Conservation (phyloP, 2,113 vertebrate genomes). For the Apteryx owenii region DNA sequence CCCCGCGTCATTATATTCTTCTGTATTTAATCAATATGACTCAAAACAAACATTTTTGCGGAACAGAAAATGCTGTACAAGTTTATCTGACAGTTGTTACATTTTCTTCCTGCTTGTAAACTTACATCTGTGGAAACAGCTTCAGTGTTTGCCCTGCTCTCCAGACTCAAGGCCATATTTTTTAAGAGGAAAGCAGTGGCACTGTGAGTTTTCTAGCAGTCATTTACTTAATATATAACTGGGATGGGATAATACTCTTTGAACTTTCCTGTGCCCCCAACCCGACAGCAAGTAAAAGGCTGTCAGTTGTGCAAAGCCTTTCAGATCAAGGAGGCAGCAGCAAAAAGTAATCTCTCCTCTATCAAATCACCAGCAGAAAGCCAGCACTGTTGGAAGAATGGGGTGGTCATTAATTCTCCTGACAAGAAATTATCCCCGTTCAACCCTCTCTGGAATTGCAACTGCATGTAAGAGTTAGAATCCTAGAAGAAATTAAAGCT, state of each 20-base stretch:
- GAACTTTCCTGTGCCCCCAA: not conserved
- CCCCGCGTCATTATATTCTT: not conserved
- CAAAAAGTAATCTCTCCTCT: not conserved
- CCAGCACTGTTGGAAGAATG: not conserved
- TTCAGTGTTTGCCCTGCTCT: not conserved
- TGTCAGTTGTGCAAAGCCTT: not conserved
- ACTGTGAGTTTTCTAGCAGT: not conserved
- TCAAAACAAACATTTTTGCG: not conserved
- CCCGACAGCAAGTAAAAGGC: not conserved
- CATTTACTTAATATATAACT: not conserved
- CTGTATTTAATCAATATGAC: not conserved
- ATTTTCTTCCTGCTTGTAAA: not conserved
- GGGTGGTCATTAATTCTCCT: not conserved
- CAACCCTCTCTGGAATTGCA: not conserved
- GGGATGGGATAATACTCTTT: not conserved
- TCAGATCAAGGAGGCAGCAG: not conserved
- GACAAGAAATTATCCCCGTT: conserved; percentile 3
- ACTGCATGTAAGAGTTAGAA: not conserved
- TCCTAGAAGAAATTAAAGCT: not conserved
- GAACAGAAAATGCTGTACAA: not conserved
- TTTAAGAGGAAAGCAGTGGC: not conserved
- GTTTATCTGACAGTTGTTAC: not conserved
- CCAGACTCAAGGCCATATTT: not conserved
- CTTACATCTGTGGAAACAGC: not conserved
- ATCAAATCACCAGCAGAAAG: not conserved